Percentiles rank a stretch among this genome's conserved stretches.
Evolutionary conservation across 2,113 vertebrate genomes (phyloP).

Genomic region (Kobus ellipsiprymnus): DNA sequence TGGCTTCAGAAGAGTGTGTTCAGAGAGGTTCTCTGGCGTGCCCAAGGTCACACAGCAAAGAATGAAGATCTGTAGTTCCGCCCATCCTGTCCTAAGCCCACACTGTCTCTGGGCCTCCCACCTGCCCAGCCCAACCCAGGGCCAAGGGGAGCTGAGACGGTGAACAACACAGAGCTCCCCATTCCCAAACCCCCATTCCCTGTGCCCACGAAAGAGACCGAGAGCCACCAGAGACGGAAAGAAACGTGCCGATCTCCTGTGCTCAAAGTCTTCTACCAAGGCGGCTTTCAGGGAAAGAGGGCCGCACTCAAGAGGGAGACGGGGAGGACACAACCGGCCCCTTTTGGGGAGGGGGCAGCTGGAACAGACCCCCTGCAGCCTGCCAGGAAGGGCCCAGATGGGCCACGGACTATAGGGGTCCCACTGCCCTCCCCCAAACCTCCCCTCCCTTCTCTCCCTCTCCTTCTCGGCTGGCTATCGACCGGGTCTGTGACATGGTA

Average conservation of each 20-base stretch:
- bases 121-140: neutral
- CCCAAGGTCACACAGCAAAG: neutral
- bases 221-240: neutral
- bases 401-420: conserved; percentile 66
- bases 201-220: neutral
- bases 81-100: neutral
- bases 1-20: neutral
- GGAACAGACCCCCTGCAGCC: neutral
- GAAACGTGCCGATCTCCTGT: neutral
- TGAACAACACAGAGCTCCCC: neutral
- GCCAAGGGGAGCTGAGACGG: neutral
- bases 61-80: neutral
- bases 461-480: conserved; percentile 72
- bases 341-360: neutral
- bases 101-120: neutral
- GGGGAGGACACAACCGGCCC: neutral
- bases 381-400: conserved; percentile 43
- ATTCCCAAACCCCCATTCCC: neutral
- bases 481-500: conserved; percentile 76
- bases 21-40: neutral
- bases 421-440: conserved; percentile 70
- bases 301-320: neutral
- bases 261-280: neutral
- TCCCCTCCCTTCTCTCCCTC: conserved; percentile 68
- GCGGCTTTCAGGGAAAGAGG: neutral